phyloP scores from a whole-genome alignment of 2,888 invertebrate genomes.

The Eurytoma adleriae region DNA sequence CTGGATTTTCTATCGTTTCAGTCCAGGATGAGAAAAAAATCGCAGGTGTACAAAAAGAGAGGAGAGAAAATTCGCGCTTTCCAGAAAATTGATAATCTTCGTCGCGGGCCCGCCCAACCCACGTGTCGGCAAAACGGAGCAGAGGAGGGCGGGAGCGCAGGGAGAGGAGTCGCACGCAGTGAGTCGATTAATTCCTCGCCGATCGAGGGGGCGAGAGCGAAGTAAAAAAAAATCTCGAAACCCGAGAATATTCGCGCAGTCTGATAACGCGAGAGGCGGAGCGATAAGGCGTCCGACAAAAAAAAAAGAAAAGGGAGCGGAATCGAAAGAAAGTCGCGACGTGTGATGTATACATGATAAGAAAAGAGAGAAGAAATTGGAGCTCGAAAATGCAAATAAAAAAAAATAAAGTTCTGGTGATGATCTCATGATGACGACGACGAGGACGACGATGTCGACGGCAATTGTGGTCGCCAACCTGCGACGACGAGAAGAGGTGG shows the following conservation, averaged over 20 bases:
- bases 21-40: neutral
- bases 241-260: neutral
- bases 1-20: too few relatives aligned
- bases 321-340: too few relatives aligned
- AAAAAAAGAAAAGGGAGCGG: too few relatives aligned
- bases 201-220: neutral
- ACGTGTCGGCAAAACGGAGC: slow-evolving; percentile 2
- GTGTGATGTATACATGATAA: too few relatives aligned
- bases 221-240: too few relatives aligned
- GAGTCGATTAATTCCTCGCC: neutral
- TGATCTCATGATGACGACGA: slow-evolving; percentile 18
- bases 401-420: slow-evolving; percentile 31
- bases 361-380: neutral
- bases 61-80: neutral
- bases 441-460: neutral
- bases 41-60: slow-evolving; percentile 24
- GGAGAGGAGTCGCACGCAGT: neutral
- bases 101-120: slow-evolving; percentile 9
- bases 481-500: neutral
- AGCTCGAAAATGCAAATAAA: neutral
- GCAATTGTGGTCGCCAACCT: neutral
- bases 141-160: neutral
- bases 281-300: too few relatives aligned
- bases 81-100: slow-evolving; percentile 1
- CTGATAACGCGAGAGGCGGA: neutral